Evolutionary conservation across 2,888 invertebrate species (phyloP).

Genomic region (Meiosimyza decipiens): DNA sequence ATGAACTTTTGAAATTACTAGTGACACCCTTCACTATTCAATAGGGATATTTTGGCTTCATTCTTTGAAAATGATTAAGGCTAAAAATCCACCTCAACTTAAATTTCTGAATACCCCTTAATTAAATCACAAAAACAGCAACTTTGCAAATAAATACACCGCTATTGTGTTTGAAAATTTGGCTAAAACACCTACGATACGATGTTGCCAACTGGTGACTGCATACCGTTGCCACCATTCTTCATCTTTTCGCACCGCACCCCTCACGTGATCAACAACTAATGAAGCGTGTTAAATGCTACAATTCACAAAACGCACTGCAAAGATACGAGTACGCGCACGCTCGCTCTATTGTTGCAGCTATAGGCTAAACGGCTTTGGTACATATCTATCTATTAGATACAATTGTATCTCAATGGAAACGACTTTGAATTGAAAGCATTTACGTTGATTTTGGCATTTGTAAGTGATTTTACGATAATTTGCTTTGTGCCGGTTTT

Average conservation of each 20-base stretch:
- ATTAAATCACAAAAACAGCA: no score
- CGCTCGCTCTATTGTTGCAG: background rate
- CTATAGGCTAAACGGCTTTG: constrained; percentile 9
- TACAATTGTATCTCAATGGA: constrained; percentile 37
- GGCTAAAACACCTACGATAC: no score
- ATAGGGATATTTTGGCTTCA: no score
- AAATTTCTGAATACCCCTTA: no score
- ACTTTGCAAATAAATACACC: background rate
- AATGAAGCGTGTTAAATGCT: background rate
- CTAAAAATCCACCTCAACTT: no score
- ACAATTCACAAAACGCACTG: background rate
- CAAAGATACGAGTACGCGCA: no score
- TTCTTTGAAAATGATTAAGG: no score
- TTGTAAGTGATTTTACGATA: constrained; percentile 31
- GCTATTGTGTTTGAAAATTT: background rate
- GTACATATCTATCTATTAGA: background rate
- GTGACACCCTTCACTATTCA: no score
- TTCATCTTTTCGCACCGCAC: background rate
- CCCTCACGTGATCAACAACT: constrained; percentile 9
- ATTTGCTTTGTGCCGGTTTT: constrained; percentile 21
- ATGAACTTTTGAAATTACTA: no score
- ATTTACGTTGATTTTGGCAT: constrained; percentile 23
- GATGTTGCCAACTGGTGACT: background rate
- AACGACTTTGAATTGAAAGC: constrained; percentile 32
- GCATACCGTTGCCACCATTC: background rate